phyloP scores from a whole-genome alignment of 2,797 vertebrate species.

The Dromococcyx pavoninus region DNA sequence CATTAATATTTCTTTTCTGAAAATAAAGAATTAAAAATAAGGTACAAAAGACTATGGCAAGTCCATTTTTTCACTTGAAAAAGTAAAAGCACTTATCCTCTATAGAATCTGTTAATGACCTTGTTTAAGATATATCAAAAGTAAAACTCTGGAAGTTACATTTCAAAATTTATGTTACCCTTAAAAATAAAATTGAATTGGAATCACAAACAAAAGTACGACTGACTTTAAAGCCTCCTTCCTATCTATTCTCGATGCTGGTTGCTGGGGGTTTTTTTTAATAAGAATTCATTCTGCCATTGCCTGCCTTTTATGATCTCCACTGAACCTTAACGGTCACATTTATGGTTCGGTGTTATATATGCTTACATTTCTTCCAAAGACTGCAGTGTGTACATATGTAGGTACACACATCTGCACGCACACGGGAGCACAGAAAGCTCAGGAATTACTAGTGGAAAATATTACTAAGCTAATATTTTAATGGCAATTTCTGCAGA shows the following conservation, averaged over 20 bases:
- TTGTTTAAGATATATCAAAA: background rate
- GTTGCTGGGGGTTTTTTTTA: background rate
- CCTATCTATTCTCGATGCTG: background rate
- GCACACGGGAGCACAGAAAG: rapidly evolving
- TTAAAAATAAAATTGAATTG: background rate
- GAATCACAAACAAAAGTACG: background rate
- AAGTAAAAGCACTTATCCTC: background rate
- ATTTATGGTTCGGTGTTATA: background rate
- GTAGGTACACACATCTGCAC: background rate
- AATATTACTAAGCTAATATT: background rate
- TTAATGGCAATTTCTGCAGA: background rate
- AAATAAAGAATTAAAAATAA: background rate
- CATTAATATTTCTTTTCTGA: background rate
- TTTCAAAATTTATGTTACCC: background rate
- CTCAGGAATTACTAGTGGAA: background rate
- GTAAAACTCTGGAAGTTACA: background rate
- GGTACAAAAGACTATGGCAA: background rate
- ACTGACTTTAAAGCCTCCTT: background rate
- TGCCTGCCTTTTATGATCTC: background rate
- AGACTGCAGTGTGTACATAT: background rate
- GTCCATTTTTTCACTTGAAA: background rate
- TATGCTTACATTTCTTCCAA: background rate
- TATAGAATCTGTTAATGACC: background rate
- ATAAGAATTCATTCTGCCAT: background rate
- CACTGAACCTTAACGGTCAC: background rate